These are phyloP conservation scores for Philopotamus ludificatus DNA, from an alignment of 1,140 invertebrate species.

Conservation along the genomic window DNA sequence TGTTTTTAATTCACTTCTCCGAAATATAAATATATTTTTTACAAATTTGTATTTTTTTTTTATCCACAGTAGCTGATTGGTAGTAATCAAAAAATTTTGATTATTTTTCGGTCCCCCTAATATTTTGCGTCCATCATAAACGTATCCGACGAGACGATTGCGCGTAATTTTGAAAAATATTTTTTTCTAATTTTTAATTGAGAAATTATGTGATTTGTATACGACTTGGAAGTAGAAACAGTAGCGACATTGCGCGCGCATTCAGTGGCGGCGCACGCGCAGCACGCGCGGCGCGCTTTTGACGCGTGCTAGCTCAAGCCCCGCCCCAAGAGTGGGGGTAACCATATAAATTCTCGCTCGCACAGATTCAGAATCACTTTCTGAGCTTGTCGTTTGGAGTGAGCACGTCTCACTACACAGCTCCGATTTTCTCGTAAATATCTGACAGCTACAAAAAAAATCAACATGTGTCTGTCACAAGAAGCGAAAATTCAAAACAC, in stretches of 20 bases:
- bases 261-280: slow-evolving; percentile 3
- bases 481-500: not conserved
- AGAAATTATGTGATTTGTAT: not conserved
- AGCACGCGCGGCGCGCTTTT: slow-evolving; percentile 1
- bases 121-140: too few relatives aligned
- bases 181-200: not conserved
- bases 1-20: too few relatives aligned
- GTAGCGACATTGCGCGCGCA: slow-evolving; percentile 10
- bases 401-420: slow-evolving; percentile 1
- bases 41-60: too few relatives aligned
- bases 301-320: not conserved
- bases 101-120: too few relatives aligned
- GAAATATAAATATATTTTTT: too few relatives aligned
- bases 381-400: not conserved
- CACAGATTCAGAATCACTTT: slow-evolving; percentile 21
- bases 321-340: slow-evolving; percentile 2
- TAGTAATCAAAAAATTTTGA: too few relatives aligned
- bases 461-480: slow-evolving; percentile 8
- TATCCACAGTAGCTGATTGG: too few relatives aligned
- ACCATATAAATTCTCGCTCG: slow-evolving; percentile 3
- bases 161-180: not conserved
- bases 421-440: not conserved
- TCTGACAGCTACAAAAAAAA: slow-evolving; percentile 8
- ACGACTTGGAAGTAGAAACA: not conserved
- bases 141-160: not conserved